Conservation (phyloP, 2,888 invertebrate genomes). For the Myopa testacea region DNA sequence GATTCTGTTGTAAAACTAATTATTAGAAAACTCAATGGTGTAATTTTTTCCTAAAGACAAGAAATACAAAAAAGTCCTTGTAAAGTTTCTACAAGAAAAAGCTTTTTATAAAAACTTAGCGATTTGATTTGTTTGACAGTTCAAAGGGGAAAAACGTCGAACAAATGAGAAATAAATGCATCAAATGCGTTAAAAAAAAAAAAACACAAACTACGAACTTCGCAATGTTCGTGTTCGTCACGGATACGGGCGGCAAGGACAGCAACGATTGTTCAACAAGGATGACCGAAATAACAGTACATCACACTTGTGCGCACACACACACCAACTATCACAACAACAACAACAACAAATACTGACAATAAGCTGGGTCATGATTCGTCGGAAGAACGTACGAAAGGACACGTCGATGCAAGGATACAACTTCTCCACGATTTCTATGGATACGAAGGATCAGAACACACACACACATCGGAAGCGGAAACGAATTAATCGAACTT, state of each 20-base stretch:
- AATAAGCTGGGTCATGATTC: slow-evolving; percentile 4
- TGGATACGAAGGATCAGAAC: slow-evolving; percentile 23
- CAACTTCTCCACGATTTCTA: too few species aligned
- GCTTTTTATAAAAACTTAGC: too few species aligned
- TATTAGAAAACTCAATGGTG: too few species aligned
- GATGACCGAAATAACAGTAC: neutral
- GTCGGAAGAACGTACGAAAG: neutral
- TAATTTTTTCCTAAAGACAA: too few species aligned
- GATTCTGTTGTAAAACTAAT: too few species aligned
- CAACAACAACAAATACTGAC: neutral
- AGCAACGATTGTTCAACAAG: neutral
- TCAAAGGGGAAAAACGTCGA: neutral
- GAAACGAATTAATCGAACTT: slow-evolving; percentile 68
- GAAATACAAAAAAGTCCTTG: too few species aligned
- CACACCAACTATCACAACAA: neutral
- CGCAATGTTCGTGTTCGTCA: neutral
- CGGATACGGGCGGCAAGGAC: neutral
- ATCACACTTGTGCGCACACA: neutral
- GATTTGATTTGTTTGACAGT: neutral
- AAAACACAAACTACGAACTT: neutral
- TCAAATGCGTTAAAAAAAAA: neutral
- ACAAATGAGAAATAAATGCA: too few species aligned
- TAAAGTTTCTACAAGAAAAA: too few species aligned
- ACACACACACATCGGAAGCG: slow-evolving; percentile 48
- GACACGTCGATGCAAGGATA: neutral